Conservation (phyloP, 53 echinoderm and acorn worm species). For the Stichopus horrens region DNA sequence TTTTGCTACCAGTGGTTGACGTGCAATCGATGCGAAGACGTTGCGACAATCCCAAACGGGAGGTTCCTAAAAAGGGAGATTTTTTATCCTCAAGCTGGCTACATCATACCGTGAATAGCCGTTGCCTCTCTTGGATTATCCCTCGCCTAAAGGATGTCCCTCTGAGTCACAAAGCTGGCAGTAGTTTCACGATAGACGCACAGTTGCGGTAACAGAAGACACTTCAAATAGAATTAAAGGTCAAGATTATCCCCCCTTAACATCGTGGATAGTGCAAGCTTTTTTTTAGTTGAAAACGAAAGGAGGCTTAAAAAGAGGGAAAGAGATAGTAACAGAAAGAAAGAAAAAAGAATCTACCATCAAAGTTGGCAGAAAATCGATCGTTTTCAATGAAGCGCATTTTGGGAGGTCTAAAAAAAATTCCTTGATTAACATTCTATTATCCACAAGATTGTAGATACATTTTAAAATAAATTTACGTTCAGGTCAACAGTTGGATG, state of each 20-base stretch:
- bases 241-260: not conserved
- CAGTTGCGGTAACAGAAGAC: not conserved
- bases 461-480: not conserved
- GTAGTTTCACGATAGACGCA: not conserved
- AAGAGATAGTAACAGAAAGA: not conserved
- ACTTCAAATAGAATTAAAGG: not conserved
- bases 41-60: not conserved
- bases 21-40: not conserved
- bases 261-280: too few species aligned
- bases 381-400: not conserved
- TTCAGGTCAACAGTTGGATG: not conserved
- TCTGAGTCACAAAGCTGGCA: not conserved
- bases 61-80: not conserved
- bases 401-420: too few species aligned
- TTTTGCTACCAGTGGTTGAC: not conserved
- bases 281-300: too few species aligned
- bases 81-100: not conserved
- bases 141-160: not conserved
- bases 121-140: not conserved
- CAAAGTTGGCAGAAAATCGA: not conserved
- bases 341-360: not conserved
- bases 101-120: not conserved
- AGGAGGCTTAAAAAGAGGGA: not conserved
- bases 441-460: not conserved
- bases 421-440: not conserved